These are phyloP conservation scores for Clarias laeviceps DNA, from an alignment of 2,797 vertebrate genomes.

Conservation along the genomic window DNA sequence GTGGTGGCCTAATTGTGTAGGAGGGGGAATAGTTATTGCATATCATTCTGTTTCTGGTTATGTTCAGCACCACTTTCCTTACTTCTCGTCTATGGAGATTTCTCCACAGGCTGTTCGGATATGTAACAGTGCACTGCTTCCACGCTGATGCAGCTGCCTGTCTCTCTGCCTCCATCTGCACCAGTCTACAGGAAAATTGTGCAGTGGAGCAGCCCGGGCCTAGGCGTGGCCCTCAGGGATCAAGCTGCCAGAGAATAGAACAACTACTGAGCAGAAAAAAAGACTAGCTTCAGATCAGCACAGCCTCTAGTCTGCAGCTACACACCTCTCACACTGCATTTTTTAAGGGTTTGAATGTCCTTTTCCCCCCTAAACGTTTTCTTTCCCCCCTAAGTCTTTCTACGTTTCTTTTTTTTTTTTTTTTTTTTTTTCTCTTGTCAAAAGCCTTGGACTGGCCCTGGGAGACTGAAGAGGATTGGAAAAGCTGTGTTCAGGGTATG, in stretches of 20 bases:
- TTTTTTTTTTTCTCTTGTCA: conserved; percentile 47
- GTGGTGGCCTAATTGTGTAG: conserved; percentile 1
- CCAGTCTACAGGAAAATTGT: conserved; percentile 45
- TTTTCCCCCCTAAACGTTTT: conserved; percentile 3
- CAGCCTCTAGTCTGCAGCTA: conserved; percentile 21
- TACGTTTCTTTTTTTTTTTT: not conserved
- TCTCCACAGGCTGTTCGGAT: conserved; percentile 47
- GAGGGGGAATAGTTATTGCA: conserved; percentile 17
- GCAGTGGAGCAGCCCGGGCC: conserved; percentile 37
- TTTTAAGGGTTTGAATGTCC: conserved; percentile 22
- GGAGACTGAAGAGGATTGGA: conserved; percentile 25
- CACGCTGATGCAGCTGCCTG: conserved; percentile 30
- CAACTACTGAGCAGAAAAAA: conserved; percentile 24
- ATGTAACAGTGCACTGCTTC: conserved; percentile 41
- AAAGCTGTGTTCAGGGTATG: conserved; percentile 29
- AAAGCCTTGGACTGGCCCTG: conserved; percentile 41
- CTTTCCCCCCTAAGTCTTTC: too few relatives aligned
- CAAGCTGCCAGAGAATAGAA: conserved; percentile 10
- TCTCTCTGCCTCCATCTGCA: conserved; percentile 13
- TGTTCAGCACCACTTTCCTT: conserved; percentile 26
- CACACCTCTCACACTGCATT: conserved; percentile 37
- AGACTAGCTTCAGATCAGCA: conserved; percentile 40
- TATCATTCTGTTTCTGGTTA: conserved; percentile 17
- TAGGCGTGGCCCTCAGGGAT: conserved; percentile 14
- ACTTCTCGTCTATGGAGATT: conserved; percentile 23